Conservation (phyloP, 30 jellyfish, hydroid and myxozoan genomes). For the Pseudorhiza aurosa region DNA sequence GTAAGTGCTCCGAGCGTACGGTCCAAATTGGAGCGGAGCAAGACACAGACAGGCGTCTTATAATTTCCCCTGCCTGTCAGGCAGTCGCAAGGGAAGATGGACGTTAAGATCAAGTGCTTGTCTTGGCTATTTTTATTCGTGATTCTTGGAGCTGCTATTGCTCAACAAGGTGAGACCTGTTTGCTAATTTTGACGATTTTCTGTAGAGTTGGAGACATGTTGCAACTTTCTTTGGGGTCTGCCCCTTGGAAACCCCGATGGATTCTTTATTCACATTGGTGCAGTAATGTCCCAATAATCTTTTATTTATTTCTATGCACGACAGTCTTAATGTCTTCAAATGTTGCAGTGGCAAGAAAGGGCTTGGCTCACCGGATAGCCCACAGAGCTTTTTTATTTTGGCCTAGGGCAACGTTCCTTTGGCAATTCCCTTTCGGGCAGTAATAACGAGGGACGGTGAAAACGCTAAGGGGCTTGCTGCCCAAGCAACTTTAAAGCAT, state of each 20-base stretch:
- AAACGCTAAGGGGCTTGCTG: too few relatives aligned
- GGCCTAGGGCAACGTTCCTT: constrained; percentile 48
- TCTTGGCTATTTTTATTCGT: constrained; percentile 30
- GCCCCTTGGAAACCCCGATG: too few relatives aligned
- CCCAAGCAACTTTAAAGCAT: too few relatives aligned
- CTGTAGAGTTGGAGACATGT: neutral
- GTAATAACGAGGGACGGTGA: too few relatives aligned
- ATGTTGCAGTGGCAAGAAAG: too few relatives aligned
- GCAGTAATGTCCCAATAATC: too few relatives aligned
- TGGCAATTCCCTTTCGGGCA: neutral
- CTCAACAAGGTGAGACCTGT: constrained; percentile 14
- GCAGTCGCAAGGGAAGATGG: constrained; percentile 78
- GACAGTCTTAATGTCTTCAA: too few relatives aligned
- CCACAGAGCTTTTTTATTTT: neutral
- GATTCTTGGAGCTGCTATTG: constrained; percentile 6
- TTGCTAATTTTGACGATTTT: neutral
- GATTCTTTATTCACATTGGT: too few relatives aligned
- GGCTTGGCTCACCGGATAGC: neutral
- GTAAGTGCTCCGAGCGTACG: constrained; percentile 75
- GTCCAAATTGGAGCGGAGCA: constrained; percentile 64
- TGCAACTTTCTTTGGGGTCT: too few relatives aligned
- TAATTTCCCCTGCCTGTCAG: constrained; percentile 67
- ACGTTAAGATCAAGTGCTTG: constrained; percentile 43
- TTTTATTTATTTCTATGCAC: too few relatives aligned
- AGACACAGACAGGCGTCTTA: constrained; percentile 71